Base-by-base conservation (phyloP, 2,113 vertebrate species). In the Ailuropoda melanoleuca region DNA sequence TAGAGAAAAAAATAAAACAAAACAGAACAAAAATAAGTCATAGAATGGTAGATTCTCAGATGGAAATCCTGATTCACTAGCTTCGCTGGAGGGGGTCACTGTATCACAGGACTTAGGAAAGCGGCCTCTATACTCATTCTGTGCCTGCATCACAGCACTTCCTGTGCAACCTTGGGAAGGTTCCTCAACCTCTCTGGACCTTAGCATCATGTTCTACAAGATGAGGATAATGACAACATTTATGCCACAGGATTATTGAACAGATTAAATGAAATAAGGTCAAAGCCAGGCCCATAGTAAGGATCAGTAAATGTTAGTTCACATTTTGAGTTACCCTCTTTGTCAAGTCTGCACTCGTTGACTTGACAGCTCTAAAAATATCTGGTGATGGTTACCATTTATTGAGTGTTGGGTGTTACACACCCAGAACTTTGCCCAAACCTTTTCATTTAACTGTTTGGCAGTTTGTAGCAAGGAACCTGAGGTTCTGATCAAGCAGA, bases 61-160 rank as follows among this genome's bases (percentile, higher is more conserved):
- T 15, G 14, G 39, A 85, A 72, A 58, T 13, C 39, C 31, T 48
- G 60, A 9, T 26, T 26, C 72, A 1, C 14, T 1, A 12, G 26
- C 26, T 13, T 50, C 2, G 0, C 1, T 24, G 39, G 50, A 70
- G 31, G n/a, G n/a, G 9, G 19, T 17, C 18, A 9, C 1, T 3
- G 13, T n/a, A n/a, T 46, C 48, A 12, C 12, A 0, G 56, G 17
- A 8, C 26, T 70, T 19, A 19, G 43, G 53, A 75, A 46, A 43
- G 37, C 34, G 18, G 14, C 43, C 2, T 70, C 26, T 39, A 2
- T 8, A 31, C 80, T 46, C 48, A 10, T 43, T 43, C 43, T 43
- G 48, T 43, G 37, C n/a, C 4, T 31, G 4, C 17, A 18, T 48
- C 31, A 1, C n/a, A 62, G 58, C 26, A 6, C 39, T 14, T 43